Base-by-base conservation (phyloP, 2,888 invertebrate species). In the Chalcis sispes region DNA sequence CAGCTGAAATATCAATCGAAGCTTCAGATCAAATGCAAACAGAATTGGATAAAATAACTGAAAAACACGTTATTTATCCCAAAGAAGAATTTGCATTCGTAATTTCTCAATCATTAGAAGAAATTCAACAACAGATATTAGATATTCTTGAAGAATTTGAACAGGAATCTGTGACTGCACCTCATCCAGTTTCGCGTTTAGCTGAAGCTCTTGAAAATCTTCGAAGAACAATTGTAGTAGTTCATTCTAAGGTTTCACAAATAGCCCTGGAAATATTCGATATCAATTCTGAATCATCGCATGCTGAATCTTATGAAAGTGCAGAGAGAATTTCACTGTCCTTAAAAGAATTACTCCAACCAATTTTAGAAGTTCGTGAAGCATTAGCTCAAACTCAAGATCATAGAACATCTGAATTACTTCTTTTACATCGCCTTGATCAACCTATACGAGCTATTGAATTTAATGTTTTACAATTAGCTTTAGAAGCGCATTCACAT, bases 61-160 rank as follows among this genome's bases (percentile, higher is more conserved):
- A 79, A 1, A 79, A 77, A 61, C 64, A 42, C 20, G 74, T 72
- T 2, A 78, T 73, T 50, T 77, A 74, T 46, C 73, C 80, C 29
- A 76, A 65, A 54, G 75, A 77, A 62, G 77, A 79, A 72, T 79
- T 74, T 48, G 77, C 77, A 27, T 42, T 58, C n/a, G 25, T 59
- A 15, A 79, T 79, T 25, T 79, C 79, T 1, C 58, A 79, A 72
- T 79, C 81, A 0, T 69, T 85, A 7, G 81, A 82, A 18, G 79
- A 75, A 42, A 77, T 85, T 62, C 81, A 85, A 18, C 50, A 84
- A 15, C 80, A 83, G 7, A 80, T 85, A 42, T 81, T 82, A 1
- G 79, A 66, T 1, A 84, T 85, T 42, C 48, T 86, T 18, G 85
- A 86, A 61, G 83, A 85, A 48, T 86, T 82, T 29, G 86, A 86